Conservation (phyloP, 2,888 invertebrate species). For the Tinea trinotella region DNA sequence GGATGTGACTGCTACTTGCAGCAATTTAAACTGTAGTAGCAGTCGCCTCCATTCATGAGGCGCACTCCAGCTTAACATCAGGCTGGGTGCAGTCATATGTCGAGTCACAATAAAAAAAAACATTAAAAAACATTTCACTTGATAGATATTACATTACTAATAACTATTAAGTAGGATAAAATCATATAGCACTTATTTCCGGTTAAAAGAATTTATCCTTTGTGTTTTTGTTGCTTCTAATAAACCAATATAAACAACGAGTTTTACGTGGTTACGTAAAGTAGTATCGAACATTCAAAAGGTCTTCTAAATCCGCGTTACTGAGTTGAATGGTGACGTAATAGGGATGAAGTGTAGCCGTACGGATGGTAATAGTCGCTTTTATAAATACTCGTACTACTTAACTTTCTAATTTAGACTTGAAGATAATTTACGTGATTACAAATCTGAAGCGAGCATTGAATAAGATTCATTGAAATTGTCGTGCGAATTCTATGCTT, state of each 20-base stretch:
- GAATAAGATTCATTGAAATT: neutral
- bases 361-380: neutral
- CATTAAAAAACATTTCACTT: too few relatives aligned
- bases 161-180: too few relatives aligned
- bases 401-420: neutral
- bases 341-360: neutral
- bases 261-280: slow-evolving; percentile 8
- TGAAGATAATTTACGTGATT: neutral
- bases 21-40: too few relatives aligned
- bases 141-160: too few relatives aligned
- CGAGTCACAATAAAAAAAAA: too few relatives aligned
- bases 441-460: neutral
- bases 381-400: neutral
- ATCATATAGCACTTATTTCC: too few relatives aligned
- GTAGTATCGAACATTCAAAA: slow-evolving; percentile 5
- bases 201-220: neutral
- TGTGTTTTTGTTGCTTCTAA: neutral
- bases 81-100: too few relatives aligned
- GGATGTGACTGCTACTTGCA: too few relatives aligned
- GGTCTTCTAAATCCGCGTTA: slow-evolving; percentile 6
- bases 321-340: neutral
- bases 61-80: too few relatives aligned
- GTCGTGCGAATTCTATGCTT: neutral
- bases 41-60: too few relatives aligned
- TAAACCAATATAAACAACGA: neutral